These are phyloP conservation scores for Ibidorhyncha struthersii DNA, from an alignment of 2,113 vertebrate genomes.

Conservation along the genomic window DNA sequence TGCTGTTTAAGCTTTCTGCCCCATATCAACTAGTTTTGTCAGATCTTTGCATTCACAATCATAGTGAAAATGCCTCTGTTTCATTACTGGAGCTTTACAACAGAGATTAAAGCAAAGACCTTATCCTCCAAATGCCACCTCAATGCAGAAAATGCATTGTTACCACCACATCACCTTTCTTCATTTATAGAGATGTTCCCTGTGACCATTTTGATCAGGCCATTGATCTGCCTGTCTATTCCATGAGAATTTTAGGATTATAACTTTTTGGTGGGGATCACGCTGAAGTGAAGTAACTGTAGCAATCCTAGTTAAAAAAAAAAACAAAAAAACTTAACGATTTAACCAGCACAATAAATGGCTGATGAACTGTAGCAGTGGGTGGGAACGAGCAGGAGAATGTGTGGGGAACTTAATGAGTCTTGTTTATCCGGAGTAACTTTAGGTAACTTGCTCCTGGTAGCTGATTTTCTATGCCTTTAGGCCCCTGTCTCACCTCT, in stretches of 20 bases:
- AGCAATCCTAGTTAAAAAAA: not conserved
- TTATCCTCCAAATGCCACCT: not conserved
- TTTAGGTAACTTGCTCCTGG: not conserved
- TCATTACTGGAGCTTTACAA: not conserved
- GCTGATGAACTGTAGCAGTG: not conserved
- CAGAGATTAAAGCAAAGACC: not conserved
- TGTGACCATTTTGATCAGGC: not conserved
- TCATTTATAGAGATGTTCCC: not conserved
- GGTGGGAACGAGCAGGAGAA: not conserved
- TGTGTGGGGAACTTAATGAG: not conserved
- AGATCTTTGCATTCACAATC: not conserved
- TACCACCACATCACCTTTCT: not conserved
- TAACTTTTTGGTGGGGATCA: not conserved
- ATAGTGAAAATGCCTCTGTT: not conserved
- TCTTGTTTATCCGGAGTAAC: not conserved
- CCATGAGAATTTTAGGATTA: not conserved
- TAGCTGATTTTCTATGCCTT: not conserved
- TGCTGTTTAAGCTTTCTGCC: not conserved
- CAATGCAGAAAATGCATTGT: not conserved
- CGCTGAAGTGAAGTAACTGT: not conserved
- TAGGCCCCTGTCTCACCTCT: not conserved
- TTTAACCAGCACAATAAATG: not conserved
- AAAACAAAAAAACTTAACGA: not conserved
- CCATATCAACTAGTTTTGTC: not conserved
- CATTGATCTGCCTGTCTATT: not conserved